These are phyloP conservation scores for Ichneumoninae sp. DNA, from an alignment of 2,888 invertebrate species.

Conservation along the genomic window DNA sequence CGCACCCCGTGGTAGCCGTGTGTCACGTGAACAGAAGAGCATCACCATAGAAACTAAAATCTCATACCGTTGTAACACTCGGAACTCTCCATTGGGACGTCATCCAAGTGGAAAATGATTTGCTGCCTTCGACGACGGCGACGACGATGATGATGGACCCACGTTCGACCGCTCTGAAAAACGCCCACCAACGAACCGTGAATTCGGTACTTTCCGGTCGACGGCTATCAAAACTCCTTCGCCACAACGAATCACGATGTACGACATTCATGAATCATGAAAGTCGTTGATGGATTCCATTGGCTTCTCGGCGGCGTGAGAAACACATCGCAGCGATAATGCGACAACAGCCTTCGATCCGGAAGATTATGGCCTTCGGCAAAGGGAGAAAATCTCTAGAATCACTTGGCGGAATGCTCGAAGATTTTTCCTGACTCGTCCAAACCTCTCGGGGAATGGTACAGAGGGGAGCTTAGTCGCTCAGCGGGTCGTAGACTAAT, in stretches of 20 bases:
- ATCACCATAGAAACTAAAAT: neutral
- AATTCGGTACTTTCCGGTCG: conserved; percentile 45
- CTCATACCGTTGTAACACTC: conserved; percentile 1
- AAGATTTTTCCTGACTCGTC: conserved; percentile 58
- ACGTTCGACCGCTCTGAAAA: conserved; percentile 29
- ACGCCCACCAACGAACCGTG: conserved; percentile 46
- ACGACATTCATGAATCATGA: conserved; percentile 14
- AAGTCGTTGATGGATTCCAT: conserved; percentile 43
- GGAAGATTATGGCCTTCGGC: conserved; percentile 13
- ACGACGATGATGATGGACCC: conserved; percentile 29
- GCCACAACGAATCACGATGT: conserved; percentile 22
- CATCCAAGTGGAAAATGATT: conserved; percentile 63
- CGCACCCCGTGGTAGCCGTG: conserved; percentile 30
- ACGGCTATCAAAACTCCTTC: neutral
- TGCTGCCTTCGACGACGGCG: conserved; percentile 29
- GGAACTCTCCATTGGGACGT: conserved; percentile 22
- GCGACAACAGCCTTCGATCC: conserved; percentile 1
- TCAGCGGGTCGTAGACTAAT: conserved; percentile 66
- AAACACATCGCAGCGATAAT: conserved; percentile 25
- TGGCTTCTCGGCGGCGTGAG: conserved; percentile 10
- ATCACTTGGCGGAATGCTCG: conserved; percentile 30
- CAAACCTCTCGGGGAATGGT: conserved; percentile 39
- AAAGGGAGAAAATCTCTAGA: conserved; percentile 49
- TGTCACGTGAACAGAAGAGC: conserved; percentile 48
- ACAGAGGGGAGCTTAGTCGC: conserved; percentile 41